Base-by-base conservation (phyloP, 2,113 vertebrate genomes). In the Mus spicilegus region DNA sequence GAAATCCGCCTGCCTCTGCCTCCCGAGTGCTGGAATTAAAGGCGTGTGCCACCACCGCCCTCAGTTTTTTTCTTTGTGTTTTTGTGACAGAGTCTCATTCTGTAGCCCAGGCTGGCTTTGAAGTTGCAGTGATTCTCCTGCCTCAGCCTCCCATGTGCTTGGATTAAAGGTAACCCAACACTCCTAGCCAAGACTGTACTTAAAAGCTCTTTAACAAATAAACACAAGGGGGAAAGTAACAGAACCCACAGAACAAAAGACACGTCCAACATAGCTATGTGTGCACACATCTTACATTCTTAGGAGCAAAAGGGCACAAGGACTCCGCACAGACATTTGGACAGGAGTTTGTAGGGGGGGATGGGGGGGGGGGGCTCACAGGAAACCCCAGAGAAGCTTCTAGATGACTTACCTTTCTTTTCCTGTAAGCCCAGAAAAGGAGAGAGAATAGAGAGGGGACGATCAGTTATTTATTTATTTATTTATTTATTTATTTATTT, bases 381-480 rank as follows among this genome's bases (percentile, higher is more conserved):
- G 61, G 51, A 26, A 3, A 3, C 24, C 24, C 7, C 16, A 7
- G 58, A 61, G 90, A 67, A 88, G 11, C 6, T 33, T 20, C 56
- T 11, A 33, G 81, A 72, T 20, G 82, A 89, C 98, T 98, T 96
- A 99, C 99, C 98, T 97, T 56, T 98, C 98, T 95, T 98, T 99
- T 89, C 96, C 96, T 89, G 92, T 3, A n/a, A 87, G 94, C 92
- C 49, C 10, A 85, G 30, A 90, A 96, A 39, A n/a, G 54, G 54
- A 84, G 24, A 19, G 51, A 22, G 20, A 36, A 78, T 9, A 97
- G 7, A 93, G 3, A 0, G 0, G 39, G 3, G 36, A 33, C 75
- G 20, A 54, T 22, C 70, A 88, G 6, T 72, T 88, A 80, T 14
- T 82, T 77, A 22, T 76, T 76, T 78, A 33, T 63, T 63, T 63